Percentiles rank a stretch among this genome's conserved stretches.
Conservation (phyloP, 2,113 vertebrate genomes). For the Odobenus rosmarus region DNA sequence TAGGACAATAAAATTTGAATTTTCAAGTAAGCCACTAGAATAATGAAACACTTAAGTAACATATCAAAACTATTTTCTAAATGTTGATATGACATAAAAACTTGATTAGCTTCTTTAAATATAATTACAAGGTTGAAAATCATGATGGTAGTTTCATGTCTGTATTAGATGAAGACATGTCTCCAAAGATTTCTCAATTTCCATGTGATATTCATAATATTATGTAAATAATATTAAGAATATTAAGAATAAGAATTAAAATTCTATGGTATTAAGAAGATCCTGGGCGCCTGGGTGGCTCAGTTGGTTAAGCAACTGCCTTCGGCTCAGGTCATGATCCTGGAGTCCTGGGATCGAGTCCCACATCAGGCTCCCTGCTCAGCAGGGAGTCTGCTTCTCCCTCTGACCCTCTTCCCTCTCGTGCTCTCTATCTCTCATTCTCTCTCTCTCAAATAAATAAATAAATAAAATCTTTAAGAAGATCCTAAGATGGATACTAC, state of each 20-base stretch:
- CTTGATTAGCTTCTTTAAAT: conserved; percentile 38
- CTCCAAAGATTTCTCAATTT: background rate
- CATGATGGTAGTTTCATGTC: conserved; percentile 45
- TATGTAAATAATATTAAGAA: too few species aligned
- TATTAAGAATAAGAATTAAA: conserved; percentile 1
- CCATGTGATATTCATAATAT: background rate
- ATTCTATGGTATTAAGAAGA: background rate
- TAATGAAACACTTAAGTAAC: conserved; percentile 69
- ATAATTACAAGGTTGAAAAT: conserved; percentile 39
- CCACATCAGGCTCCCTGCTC: too few species aligned
- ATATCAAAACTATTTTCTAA: conserved; percentile 62
- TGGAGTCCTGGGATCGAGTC: too few species aligned
- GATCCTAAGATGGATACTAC: background rate
- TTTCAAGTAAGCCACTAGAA: conserved; percentile 54
- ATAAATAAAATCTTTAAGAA: too few species aligned
- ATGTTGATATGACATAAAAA: conserved; percentile 57
- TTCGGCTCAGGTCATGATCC: too few species aligned
- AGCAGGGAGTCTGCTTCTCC: too few species aligned
- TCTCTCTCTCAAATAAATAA: too few species aligned
- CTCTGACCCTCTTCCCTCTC: too few species aligned
- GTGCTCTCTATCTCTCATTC: too few species aligned
- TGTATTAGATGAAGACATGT: background rate
- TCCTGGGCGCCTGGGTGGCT: too few species aligned
- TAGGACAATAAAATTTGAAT: conserved; percentile 38
- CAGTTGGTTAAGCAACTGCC: too few species aligned